Conservation (phyloP, 2,888 invertebrate species). For the Scaptomyza cyrtandrae region DNA sequence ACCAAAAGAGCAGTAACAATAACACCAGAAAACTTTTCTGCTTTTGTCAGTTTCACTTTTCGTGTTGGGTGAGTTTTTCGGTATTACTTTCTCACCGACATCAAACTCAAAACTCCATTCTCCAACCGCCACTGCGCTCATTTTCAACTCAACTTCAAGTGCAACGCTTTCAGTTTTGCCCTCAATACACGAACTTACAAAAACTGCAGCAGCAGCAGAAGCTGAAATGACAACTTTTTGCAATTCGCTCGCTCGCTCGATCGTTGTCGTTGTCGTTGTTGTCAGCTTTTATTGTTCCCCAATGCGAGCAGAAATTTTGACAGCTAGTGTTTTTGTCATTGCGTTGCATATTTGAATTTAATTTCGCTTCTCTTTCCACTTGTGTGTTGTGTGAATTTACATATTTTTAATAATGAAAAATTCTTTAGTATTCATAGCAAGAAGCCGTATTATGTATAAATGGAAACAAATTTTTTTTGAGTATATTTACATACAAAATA, state of each 20-base stretch:
- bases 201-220: conserved; percentile 17
- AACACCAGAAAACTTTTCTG: conserved; percentile 50
- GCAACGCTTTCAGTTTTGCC: conserved; percentile 18
- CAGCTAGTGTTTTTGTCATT: conserved; percentile 1
- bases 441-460: background rate
- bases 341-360: conserved; percentile 6
- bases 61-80: conserved; percentile 27
- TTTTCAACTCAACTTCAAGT: conserved; percentile 26
- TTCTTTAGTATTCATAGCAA: background rate
- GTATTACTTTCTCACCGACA: background rate
- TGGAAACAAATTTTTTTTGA: no score
- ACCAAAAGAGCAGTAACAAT: conserved; percentile 21
- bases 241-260: conserved; percentile 16
- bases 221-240: conserved; percentile 39
- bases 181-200: conserved; percentile 12
- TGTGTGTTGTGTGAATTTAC: background rate
- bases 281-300: conserved; percentile 33
- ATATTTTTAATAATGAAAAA: background rate
- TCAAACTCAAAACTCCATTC: background rate
- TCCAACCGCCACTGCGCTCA: no score
- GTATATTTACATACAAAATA: no score
- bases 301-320: conserved; percentile 9
- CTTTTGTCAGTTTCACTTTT: conserved; percentile 71
- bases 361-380: background rate
- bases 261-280: conserved; percentile 30